Conservation (phyloP, 2,113 vertebrate species). For the Mormyrus iriodes region DNA sequence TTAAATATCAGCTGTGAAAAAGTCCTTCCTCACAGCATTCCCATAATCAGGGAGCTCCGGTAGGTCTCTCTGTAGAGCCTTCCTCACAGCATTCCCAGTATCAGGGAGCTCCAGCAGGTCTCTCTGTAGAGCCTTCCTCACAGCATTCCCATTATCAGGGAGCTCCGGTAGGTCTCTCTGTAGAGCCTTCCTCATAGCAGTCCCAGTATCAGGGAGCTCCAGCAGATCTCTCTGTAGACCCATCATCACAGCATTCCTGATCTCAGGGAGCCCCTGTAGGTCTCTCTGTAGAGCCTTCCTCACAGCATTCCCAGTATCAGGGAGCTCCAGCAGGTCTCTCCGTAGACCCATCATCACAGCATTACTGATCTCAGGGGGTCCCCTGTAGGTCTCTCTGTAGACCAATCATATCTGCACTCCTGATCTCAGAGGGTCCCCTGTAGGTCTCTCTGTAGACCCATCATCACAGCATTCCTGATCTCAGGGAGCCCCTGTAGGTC, state of each 20-base stretch:
- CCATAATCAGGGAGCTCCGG: neutral
- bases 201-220: neutral
- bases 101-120: neutral
- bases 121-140: neutral
- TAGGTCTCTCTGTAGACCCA: neutral
- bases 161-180: neutral
- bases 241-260: neutral
- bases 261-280: neutral
- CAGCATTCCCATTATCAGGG: neutral
- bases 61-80: neutral
- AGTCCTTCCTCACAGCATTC: neutral
- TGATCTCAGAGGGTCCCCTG: neutral
- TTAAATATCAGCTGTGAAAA: conserved; percentile 2
- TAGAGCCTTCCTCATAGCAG: neutral
- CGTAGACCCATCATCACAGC: neutral
- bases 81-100: neutral
- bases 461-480: neutral
- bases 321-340: neutral
- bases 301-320: neutral
- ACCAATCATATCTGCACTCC: neutral
- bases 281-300: neutral
- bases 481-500: neutral
- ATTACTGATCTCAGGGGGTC: neutral
- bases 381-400: neutral
- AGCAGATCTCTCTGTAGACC: neutral